A percentile compares a stretch with the other conserved stretches of the same genome.
These are phyloP conservation scores for Caenorhabditis sp. DNA, from an alignment of 2,888 invertebrate genomes.

Conservation along the genomic window DNA sequence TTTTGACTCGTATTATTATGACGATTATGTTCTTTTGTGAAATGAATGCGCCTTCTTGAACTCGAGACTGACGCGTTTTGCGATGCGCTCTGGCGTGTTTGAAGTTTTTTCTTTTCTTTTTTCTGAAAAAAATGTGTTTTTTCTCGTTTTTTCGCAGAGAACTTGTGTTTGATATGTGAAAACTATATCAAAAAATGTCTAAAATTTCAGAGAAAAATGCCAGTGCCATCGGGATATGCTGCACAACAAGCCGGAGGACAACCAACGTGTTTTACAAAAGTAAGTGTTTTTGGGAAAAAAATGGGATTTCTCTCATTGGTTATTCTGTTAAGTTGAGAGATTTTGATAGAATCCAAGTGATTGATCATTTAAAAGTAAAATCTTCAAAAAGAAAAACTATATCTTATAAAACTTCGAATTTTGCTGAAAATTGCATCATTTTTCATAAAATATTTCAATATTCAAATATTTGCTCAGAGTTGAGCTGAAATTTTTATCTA, in stretches of 20 bases:
- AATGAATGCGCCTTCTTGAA: background rate
- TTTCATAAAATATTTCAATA: background rate
- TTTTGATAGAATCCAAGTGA: too few species aligned
- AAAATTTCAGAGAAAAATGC: conserved; percentile 19
- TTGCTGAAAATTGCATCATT: conserved; percentile 1
- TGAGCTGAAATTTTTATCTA: too few species aligned
- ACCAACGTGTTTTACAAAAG: conserved; percentile 38
- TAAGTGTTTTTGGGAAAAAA: conserved; percentile 10
- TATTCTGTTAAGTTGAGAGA: too few species aligned
- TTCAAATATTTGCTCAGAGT: too few species aligned
- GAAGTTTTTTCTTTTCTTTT: conserved; percentile 24
- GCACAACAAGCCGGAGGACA: conserved; percentile 32
- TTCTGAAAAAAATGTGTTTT: too few species aligned
- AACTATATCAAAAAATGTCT: background rate
- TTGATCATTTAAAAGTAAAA: too few species aligned
- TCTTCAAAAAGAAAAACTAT: too few species aligned
- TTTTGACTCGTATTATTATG: too few species aligned
- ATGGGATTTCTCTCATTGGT: background rate
- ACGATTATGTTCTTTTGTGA: background rate
- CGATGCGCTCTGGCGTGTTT: conserved; percentile 4
- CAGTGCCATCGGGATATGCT: conserved; percentile 40
- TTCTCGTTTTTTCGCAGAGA: background rate
- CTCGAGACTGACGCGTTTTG: background rate
- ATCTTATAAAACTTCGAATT: too few species aligned
- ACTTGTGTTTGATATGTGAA: background rate